Base-by-base conservation (phyloP, 2,888 invertebrate genomes). In the Pomacea canaliculata region DNA sequence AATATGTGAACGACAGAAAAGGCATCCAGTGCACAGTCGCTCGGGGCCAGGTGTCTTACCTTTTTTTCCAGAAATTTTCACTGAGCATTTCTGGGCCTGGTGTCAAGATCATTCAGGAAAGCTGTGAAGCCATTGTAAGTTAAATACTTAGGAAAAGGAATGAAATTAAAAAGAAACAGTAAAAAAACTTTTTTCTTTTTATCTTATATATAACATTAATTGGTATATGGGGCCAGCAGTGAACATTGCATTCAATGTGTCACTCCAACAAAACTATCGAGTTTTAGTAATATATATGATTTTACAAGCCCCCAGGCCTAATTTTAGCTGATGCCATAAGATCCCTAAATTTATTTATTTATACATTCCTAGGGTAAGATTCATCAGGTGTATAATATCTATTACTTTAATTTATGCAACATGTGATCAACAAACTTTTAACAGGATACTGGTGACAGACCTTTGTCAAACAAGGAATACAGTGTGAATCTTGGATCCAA, bases 51-150 rank as follows among this genome's bases (percentile, higher is more conserved):
- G 67, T 65, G 16, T 81, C 82, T 3, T 82, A 82, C 71, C 77
- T 82, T 18, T 77, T 73, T 62, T 82, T 82, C 71, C 78, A 80
- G 71, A 77, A 65, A 48, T 82, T 82, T 49, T 60, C 71, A n/a
- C 23, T 82, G 71, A 65, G 76, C 48, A 46, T 81, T 7, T 72
- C 59, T 5, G 82, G 82, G 46, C 79, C 78, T 16, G 65, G 51
- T 19, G 75, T 77, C 59, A 72, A 69, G 18, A 51, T 71, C 4
- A 49, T 56, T 16, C 51, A 10, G 51, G 51, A 71, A 12, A 19
- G 69, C 13, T 67, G 51, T 48, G 72, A 75, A 63, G 78, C 75
- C 46, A 49, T 67, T 37, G 78, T 78, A 68, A 70, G 77, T 77
- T 7, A 27, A 60, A 60, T 37, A 37, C 37, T 37, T 37, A 5